Evolutionary conservation across 2,888 invertebrate genomes (phyloP).

Genomic region (Agrochola litura): DNA sequence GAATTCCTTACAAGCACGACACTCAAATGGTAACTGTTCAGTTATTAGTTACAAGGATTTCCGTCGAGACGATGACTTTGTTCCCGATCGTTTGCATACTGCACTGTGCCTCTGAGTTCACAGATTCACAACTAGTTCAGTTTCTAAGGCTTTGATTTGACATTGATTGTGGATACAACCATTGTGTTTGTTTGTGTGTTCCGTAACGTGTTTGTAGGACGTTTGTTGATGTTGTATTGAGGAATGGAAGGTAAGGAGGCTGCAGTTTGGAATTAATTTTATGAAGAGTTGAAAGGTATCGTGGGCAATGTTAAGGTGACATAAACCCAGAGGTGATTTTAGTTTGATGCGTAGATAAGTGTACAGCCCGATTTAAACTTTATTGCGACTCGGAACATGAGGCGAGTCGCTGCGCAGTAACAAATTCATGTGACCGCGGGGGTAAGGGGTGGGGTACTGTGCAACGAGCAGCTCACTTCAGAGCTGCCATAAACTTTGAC

Average conservation of each 20-base stretch:
- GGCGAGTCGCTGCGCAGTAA: too few relatives aligned
- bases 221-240: constrained; percentile 14
- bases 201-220: constrained; percentile 22
- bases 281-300: background rate
- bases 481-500: too few relatives aligned
- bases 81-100: constrained; percentile 60
- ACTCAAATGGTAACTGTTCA: background rate
- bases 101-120: constrained; percentile 27
- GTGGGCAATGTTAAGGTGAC: background rate
- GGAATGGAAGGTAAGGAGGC: background rate
- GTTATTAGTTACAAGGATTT: constrained; percentile 16
- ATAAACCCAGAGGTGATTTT: background rate
- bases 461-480: too few relatives aligned
- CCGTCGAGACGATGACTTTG: constrained; percentile 49
- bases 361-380: too few relatives aligned
- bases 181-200: constrained; percentile 46
- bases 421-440: too few relatives aligned
- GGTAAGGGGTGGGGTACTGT: too few relatives aligned
- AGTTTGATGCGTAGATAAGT: background rate
- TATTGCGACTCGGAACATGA: too few relatives aligned
- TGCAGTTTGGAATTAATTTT: background rate
- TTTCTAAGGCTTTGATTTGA: constrained; percentile 58
- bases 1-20: background rate
- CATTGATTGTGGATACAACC: constrained; percentile 47
- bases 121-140: constrained; percentile 35